phyloP scores from a whole-genome alignment of 1,140 invertebrate species.

The Holotrichia oblita region DNA sequence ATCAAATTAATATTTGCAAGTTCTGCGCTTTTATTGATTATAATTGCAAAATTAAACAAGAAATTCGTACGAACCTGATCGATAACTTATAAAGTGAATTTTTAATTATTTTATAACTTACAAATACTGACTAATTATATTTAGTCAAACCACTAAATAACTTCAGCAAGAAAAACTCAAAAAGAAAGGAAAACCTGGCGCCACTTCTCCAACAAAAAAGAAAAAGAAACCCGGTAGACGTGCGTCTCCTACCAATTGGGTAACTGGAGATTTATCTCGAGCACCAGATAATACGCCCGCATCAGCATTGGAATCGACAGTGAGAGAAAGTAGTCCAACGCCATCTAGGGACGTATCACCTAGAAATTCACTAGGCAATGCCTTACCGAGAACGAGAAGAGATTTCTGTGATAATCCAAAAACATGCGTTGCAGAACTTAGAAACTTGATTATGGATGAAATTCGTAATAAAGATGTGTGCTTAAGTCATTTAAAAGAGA shows the following conservation, averaged over 20 bases:
- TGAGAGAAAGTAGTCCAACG: background rate
- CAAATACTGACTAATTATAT: no score
- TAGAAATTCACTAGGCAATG: background rate
- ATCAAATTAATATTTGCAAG: no score
- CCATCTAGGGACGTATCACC: background rate
- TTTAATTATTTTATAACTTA: no score
- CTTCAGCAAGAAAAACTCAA: background rate
- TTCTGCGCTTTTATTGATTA: no score
- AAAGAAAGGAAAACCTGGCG: background rate
- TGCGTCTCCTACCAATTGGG: background rate
- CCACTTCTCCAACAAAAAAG: background rate
- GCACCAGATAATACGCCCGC: background rate
- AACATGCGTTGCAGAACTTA: constrained; percentile 11
- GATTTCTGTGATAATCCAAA: background rate
- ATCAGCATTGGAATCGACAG: background rate
- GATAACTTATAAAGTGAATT: no score
- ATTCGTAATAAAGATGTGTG: constrained; percentile 31
- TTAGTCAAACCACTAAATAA: no score
- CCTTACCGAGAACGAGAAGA: background rate
- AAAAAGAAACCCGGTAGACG: constrained; percentile 3
- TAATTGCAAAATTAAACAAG: no score
- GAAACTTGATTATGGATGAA: constrained; percentile 11
- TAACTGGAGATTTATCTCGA: no score
- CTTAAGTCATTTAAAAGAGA: constrained; percentile 51
- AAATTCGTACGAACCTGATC: no score